Evolutionary conservation across 2,797 vertebrate genomes (phyloP).

Genomic region (Enteromius afrohamiltoni): DNA sequence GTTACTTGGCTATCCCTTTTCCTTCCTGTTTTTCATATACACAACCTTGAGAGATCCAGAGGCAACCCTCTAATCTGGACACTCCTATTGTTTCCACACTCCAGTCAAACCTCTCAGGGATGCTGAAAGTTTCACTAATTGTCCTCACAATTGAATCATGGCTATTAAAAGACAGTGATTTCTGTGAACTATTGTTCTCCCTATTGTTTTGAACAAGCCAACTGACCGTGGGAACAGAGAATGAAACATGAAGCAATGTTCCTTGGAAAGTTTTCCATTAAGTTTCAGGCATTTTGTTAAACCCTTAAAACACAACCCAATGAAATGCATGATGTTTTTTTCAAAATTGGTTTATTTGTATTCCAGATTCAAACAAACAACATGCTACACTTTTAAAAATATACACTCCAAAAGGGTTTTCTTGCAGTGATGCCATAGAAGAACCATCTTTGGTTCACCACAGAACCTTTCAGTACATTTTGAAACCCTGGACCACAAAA

Average conservation of each 20-base stretch:
- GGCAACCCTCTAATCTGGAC: not conserved
- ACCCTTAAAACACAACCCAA: not conserved
- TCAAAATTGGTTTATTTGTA: not conserved
- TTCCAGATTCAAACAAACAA: not conserved
- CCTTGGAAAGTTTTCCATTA: not conserved
- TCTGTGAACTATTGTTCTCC: slow-evolving; percentile 59
- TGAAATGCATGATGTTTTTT: not conserved
- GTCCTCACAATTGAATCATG: slow-evolving; percentile 56
- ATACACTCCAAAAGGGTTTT: not conserved
- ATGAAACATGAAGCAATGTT: slow-evolving; percentile 50
- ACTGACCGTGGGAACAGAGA: slow-evolving; percentile 6
- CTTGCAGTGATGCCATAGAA: not conserved
- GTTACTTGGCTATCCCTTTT: not conserved
- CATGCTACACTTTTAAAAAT: not conserved
- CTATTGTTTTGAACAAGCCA: slow-evolving; percentile 38
- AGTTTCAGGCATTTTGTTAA: not conserved
- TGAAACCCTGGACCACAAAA: not conserved
- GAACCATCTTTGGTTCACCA: not conserved
- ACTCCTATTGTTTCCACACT: slow-evolving; percentile 63
- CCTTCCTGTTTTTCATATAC: slow-evolving; percentile 6
- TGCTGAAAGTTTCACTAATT: slow-evolving; percentile 69
- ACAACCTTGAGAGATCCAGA: not conserved
- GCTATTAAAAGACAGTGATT: slow-evolving; percentile 55
- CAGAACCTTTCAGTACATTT: not conserved
- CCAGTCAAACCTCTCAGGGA: slow-evolving; percentile 36